These are phyloP conservation scores for Drosophila erecta DNA, from an alignment of 1,140 invertebrate genomes.

Conservation along the genomic window DNA sequence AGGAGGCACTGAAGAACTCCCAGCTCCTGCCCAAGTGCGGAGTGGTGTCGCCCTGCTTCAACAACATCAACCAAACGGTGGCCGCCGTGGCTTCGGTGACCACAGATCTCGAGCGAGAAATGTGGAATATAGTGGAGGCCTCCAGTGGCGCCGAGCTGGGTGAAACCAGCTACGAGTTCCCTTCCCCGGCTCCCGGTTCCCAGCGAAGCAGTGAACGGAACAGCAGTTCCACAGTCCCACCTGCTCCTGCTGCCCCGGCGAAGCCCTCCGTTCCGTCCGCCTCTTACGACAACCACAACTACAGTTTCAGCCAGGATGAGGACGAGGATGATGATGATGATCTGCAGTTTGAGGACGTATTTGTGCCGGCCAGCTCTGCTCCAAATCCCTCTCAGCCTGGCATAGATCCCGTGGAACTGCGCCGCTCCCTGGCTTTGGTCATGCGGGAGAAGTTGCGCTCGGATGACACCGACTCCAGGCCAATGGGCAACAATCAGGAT, in stretches of 20 bases:
- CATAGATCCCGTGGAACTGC: constrained; percentile 61
- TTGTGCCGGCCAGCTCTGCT: constrained; percentile 48
- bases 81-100: constrained; percentile 81
- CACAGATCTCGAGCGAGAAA: constrained; percentile 80
- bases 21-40: constrained; percentile 73
- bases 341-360: constrained; percentile 80
- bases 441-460: constrained; percentile 79
- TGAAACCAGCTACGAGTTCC: constrained; percentile 76
- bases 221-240: constrained; percentile 41
- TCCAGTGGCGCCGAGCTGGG: constrained; percentile 79
- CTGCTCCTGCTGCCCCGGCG: constrained; percentile 17
- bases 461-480: constrained; percentile 63
- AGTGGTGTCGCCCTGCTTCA: constrained; percentile 72
- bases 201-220: constrained; percentile 60
- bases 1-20: constrained; percentile 73
- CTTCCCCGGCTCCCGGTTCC: constrained; percentile 37
- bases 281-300: constrained; percentile 80
- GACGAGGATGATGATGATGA: constrained; percentile 65
- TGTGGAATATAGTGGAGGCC: constrained; percentile 85
- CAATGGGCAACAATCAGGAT: constrained; percentile 11
- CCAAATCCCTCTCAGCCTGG: constrained; percentile 27
- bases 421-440: constrained; percentile 61
- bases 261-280: constrained; percentile 30
- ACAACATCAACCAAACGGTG: constrained; percentile 83
- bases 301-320: constrained; percentile 59